These are phyloP conservation scores for Caiman crocodilus DNA, from an alignment of 2,797 vertebrate genomes.

Conservation along the genomic window DNA sequence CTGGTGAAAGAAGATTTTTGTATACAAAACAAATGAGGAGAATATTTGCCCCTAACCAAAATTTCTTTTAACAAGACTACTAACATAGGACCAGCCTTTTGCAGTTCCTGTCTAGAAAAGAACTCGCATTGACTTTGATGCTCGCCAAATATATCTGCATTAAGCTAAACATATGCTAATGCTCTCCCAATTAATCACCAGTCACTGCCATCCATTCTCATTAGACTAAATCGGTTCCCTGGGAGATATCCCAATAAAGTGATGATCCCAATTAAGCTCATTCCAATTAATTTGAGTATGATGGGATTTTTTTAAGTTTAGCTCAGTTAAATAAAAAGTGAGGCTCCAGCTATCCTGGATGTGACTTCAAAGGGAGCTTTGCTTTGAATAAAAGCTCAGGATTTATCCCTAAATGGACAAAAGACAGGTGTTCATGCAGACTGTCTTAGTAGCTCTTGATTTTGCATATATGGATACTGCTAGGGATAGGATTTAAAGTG, in stretches of 20 bases:
- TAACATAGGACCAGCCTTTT: neutral
- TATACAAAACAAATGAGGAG: neutral
- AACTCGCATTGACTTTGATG: neutral
- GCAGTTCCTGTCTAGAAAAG: constrained; percentile 14
- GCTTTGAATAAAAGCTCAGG: neutral
- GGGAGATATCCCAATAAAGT: constrained; percentile 32
- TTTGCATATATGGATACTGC: neutral
- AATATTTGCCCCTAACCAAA: constrained; percentile 22
- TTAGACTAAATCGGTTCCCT: constrained; percentile 37
- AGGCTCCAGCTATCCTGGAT: neutral
- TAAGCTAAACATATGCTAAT: neutral
- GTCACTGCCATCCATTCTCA: constrained; percentile 40
- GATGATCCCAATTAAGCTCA: constrained; percentile 42
- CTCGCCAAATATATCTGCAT: neutral
- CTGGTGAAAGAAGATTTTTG: neutral
- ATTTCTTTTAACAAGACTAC: neutral
- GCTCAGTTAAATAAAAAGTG: constrained; percentile 3
- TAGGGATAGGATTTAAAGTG: neutral
- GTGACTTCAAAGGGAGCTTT: neutral
- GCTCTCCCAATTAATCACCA: constrained; percentile 36
- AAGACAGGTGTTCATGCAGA: neutral
- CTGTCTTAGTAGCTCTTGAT: neutral
- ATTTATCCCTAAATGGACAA: neutral
- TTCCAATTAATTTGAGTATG: constrained; percentile 53
- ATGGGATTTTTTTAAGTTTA: neutral